A percentile compares a stretch with the other conserved stretches of the same genome.
These are phyloP conservation scores for Ellobius talpinus DNA, from an alignment of 2,113 vertebrate species.

Conservation along the genomic window DNA sequence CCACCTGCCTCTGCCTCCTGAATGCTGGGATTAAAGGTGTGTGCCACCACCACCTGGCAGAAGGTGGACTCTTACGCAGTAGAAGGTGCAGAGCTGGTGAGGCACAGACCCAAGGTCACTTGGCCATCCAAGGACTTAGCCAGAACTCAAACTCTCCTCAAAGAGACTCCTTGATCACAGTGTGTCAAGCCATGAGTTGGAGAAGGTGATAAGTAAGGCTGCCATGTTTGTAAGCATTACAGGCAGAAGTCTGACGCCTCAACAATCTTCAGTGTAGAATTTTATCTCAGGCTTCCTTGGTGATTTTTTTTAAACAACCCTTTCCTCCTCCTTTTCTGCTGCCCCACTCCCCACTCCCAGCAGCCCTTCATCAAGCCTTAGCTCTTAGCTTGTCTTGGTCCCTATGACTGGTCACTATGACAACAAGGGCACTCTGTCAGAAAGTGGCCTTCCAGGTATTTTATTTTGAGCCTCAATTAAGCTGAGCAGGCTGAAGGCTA, in stretches of 20 bases:
- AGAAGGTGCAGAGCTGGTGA: background rate
- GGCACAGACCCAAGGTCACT: background rate
- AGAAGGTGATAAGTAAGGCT: background rate
- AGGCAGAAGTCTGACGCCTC: background rate
- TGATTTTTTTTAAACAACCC: background rate
- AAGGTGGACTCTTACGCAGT: too few species aligned
- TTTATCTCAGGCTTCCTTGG: background rate
- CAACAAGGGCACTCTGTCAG: slow-evolving; percentile 63
- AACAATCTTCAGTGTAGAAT: background rate
- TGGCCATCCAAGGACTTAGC: background rate
- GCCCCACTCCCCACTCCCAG: background rate
- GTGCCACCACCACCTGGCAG: too few species aligned
- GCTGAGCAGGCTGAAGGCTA: slow-evolving; percentile 57
- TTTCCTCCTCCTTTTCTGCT: too few species aligned
- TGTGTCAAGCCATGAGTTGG: background rate
- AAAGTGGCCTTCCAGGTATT: slow-evolving; percentile 62
- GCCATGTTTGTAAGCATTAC: background rate
- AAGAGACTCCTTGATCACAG: background rate
- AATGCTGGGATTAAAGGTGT: too few species aligned
- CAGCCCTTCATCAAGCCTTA: background rate
- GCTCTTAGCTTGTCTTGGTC: background rate
- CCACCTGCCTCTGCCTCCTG: too few species aligned
- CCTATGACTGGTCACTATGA: slow-evolving; percentile 68
- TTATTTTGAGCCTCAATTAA: slow-evolving; percentile 76
- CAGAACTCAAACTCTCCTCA: background rate